Evolutionary conservation across 1,140 invertebrate species (phyloP).

Genomic region (Drosophila sturtevanti): DNA sequence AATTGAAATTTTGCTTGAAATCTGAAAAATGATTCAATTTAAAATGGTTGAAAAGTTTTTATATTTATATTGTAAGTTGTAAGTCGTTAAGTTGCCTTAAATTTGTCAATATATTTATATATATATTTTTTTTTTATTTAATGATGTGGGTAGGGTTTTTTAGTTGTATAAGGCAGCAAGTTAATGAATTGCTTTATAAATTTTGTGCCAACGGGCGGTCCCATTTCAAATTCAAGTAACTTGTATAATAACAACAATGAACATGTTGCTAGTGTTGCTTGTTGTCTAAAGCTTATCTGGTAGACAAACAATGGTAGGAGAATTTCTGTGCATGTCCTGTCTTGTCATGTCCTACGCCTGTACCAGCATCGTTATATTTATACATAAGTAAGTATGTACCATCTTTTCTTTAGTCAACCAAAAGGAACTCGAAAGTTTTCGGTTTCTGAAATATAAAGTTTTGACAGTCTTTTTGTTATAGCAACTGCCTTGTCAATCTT

Average conservation of each 20-base stretch:
- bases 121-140: background rate
- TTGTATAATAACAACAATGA: background rate
- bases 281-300: background rate
- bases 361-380: background rate
- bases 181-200: constrained; percentile 7
- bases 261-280: background rate
- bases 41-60: background rate
- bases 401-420: background rate
- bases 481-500: background rate
- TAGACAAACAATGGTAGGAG: background rate
- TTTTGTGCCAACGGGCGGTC: constrained; percentile 1
- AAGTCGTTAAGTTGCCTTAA: constrained; percentile 28
- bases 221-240: constrained; percentile 6
- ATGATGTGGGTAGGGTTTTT: constrained; percentile 1
- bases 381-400: too few relatives aligned
- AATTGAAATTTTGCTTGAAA: too few relatives aligned
- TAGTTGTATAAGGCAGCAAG: background rate
- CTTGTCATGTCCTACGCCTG: background rate
- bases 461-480: constrained; percentile 2
- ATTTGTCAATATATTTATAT: constrained; percentile 58
- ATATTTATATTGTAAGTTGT: constrained; percentile 5
- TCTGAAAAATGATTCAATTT: background rate
- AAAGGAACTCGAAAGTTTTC: background rate
- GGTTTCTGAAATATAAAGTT: background rate
- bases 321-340: background rate